These are phyloP conservation scores for Drosophila vallismaia DNA, from an alignment of 2,888 invertebrate species.

Conservation along the genomic window DNA sequence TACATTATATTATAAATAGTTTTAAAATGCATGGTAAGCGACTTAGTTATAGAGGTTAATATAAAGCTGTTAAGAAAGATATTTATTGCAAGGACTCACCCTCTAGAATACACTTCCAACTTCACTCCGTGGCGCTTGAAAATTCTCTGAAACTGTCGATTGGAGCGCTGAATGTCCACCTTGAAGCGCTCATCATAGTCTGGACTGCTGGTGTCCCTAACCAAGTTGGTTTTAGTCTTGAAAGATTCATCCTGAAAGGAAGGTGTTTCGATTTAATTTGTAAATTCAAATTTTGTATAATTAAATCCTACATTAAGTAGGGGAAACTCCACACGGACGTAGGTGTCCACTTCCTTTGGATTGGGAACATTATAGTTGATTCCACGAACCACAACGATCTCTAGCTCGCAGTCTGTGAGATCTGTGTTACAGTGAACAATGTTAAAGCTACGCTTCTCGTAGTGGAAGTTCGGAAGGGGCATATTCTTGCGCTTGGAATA, in stretches of 20 bases:
- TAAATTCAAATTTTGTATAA: rapidly evolving
- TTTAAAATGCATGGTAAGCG: constrained; percentile 31
- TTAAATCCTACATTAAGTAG: constrained; percentile 82
- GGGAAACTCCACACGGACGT: constrained; percentile 96
- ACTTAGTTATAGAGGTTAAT: constrained; percentile 7
- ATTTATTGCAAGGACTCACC: constrained; percentile 86
- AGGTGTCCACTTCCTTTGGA: constrained; percentile 95
- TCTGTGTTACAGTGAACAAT: constrained; percentile 98
- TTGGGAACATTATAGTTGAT: constrained; percentile 93
- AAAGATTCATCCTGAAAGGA: constrained; percentile 88
- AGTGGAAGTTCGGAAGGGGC: constrained; percentile 94
- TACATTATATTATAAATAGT: not conserved
- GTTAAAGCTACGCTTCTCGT: constrained; percentile 94
- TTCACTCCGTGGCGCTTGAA: constrained; percentile 96
- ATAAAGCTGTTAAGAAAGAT: too few species aligned
- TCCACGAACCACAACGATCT: constrained; percentile 93
- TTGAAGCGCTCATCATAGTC: constrained; percentile 93
- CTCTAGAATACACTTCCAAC: constrained; percentile 95
- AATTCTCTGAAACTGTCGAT: constrained; percentile 91
- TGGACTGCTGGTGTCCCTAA: constrained; percentile 94
- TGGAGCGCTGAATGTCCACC: constrained; percentile 91
- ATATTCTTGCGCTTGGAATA: constrained; percentile 87
- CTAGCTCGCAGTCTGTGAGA: constrained; percentile 94
- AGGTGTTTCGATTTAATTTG: not conserved
- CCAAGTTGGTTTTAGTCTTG: constrained; percentile 89